Evolutionary conservation across 2,113 vertebrate species (phyloP).

Genomic region (Puffinus mauretanicus): DNA sequence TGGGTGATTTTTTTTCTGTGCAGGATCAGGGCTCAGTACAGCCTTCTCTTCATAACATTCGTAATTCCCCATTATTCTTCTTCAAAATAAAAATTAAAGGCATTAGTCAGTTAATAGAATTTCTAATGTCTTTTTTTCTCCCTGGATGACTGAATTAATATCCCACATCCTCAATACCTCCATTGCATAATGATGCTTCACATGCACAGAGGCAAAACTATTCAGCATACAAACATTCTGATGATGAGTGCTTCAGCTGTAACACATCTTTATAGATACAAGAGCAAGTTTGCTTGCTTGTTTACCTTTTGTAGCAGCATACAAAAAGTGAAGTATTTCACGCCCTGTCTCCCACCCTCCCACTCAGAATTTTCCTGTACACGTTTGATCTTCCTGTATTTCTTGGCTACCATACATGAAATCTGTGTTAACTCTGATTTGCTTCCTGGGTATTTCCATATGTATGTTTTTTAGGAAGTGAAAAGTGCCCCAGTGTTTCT

Average conservation of each 20-base stretch:
- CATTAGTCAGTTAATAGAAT: not conserved
- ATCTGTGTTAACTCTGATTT: not conserved
- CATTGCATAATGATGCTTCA: not conserved
- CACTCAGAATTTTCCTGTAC: not conserved
- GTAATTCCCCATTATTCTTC: not conserved
- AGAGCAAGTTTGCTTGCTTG: not conserved
- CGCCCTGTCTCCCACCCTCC: not conserved
- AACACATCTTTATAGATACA: not conserved
- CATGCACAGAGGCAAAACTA: not conserved
- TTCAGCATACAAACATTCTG: not conserved
- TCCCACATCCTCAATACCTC: not conserved
- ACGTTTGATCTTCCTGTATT: not conserved
- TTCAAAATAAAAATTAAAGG: constrained; percentile 2
- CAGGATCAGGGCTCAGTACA: not conserved
- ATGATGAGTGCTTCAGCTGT: not conserved
- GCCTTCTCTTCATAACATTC: not conserved
- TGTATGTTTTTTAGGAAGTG: not conserved
- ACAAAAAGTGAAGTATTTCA: not conserved
- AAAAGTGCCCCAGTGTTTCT: not conserved
- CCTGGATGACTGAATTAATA: not conserved
- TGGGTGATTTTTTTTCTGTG: fast-evolving
- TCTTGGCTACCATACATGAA: not conserved
- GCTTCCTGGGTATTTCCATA: not conserved
- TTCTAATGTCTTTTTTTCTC: not conserved
- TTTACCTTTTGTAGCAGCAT: not conserved